Conservation (phyloP, 2,797 vertebrate genomes). For the Galagoides demidoff region DNA sequence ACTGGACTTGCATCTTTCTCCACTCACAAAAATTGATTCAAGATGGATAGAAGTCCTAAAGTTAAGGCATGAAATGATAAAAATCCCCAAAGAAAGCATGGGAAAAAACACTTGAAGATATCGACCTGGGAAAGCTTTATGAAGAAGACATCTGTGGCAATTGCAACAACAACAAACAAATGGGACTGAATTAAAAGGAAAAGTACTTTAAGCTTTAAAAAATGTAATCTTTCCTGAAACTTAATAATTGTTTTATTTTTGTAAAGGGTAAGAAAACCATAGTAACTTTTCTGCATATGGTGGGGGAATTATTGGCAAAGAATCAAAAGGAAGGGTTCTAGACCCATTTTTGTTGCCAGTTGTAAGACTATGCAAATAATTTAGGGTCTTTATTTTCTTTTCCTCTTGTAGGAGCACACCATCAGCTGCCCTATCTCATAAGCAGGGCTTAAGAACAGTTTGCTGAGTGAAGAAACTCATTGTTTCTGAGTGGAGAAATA, state of each 20-base stretch:
- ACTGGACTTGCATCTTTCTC: too few species aligned
- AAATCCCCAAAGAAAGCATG: too few species aligned
- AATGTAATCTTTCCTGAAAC: slow-evolving; percentile 31
- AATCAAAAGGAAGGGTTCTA: not conserved
- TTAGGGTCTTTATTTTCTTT: not conserved
- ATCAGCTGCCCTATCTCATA: not conserved
- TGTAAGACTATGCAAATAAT: not conserved
- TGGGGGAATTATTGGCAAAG: not conserved
- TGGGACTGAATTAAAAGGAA: not conserved
- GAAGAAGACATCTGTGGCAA: too few species aligned
- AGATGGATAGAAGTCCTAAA: too few species aligned
- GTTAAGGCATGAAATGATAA: too few species aligned
- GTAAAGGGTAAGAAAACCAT: not conserved
- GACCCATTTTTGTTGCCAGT: not conserved
- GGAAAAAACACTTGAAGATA: too few species aligned
- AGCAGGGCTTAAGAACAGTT: not conserved
- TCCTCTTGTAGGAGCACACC: not conserved
- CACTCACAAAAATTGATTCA: too few species aligned
- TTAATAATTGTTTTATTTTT: slow-evolving; percentile 33
- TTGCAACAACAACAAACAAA: too few species aligned
- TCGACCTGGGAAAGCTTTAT: too few species aligned
- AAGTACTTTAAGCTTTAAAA: slow-evolving; percentile 28
- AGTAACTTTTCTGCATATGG: not conserved
- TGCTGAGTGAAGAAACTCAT: not conserved
- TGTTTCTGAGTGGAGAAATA: not conserved